phyloP scores from a whole-genome alignment of 2,113 vertebrate genomes.

The Thunnus maccoyii region DNA sequence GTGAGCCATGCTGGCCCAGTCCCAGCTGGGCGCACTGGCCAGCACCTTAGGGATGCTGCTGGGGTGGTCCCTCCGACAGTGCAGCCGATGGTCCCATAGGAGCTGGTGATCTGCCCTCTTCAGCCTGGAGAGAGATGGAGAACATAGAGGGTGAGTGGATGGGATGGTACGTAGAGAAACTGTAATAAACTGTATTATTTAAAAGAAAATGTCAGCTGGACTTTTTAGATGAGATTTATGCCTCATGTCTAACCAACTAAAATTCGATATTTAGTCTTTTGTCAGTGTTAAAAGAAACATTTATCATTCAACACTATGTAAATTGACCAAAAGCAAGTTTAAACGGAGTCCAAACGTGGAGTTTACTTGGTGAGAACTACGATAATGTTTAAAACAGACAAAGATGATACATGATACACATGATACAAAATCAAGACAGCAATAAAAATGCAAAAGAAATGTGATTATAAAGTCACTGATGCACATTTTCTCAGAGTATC shows the following conservation, averaged over 20 bases:
- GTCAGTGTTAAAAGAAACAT: background rate
- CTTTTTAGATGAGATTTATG: background rate
- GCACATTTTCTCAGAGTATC: background rate
- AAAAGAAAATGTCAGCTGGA: background rate
- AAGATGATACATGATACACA: background rate
- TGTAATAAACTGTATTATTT: background rate
- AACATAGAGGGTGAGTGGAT: background rate
- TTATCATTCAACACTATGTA: background rate
- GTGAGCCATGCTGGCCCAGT: conserved; percentile 92
- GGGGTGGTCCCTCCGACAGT: conserved; percentile 85
- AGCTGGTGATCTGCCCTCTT: conserved; percentile 92
- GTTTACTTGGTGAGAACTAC: background rate
- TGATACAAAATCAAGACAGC: background rate
- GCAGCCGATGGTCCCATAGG: conserved; percentile 93
- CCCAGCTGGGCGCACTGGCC: conserved; percentile 94
- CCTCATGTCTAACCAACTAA: background rate
- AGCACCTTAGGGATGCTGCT: conserved; percentile 93
- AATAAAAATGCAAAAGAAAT: background rate
- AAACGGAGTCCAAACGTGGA: background rate
- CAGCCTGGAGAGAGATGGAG: conserved; percentile 81
- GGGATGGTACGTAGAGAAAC: background rate
- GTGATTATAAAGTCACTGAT: background rate
- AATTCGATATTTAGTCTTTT: background rate
- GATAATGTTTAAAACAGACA: conserved; percentile 31
- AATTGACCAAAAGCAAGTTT: background rate